Evolutionary conservation across 2,113 vertebrate species (phyloP), one percentile per base, ranked within the genome.

Genomic region (Oenanthe oenanthe): DNA sequence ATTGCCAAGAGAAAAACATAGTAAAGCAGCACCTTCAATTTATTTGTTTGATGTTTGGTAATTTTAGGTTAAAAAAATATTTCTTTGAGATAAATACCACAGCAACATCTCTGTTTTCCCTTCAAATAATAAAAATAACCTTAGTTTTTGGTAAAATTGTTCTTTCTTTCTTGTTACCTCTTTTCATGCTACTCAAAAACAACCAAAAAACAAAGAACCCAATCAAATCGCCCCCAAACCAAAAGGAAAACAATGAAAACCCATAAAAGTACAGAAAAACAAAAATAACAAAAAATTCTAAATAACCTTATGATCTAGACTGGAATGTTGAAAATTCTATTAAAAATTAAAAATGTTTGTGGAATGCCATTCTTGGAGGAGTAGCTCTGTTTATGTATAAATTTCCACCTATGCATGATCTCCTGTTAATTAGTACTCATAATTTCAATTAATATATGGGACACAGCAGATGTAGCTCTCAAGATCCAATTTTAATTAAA

Each of bases 401-500:
- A 28, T 71, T 95, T 83, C 51, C 50, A 93, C 45, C 51, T 89
- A 12, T 65, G 32, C 5, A 1, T 51, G 9, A 32, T 72, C 6
- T 79, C 56, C n/a, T 56, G 21, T 80, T 92, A 93, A 91, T 63
- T 65, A 89, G 45, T 63, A 78, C 34, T 65, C 34, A 29, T 50
- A 25, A 85, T 70, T 66, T 73, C n/a, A 78, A 73, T 91, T 85
- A 77, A 74, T 76, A 85, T 24, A 56, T 53, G 26, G 71, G 83
- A 74, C 42, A 77, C 26, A 66, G n/a, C 60, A 83, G 50, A 47
- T 93, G 57, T 56, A 91, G 17, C 12, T 51, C 66, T 78, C 61
- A 81, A 68, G 31, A 63, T 74, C 22, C 48, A 75, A 68, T 78
- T 96, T 85, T 66, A 95, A 86, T 50, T 86, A 65, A 86, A 93